Evolutionary conservation across 2,797 vertebrate species (phyloP).

Genomic region (Chrysolophus pictus): DNA sequence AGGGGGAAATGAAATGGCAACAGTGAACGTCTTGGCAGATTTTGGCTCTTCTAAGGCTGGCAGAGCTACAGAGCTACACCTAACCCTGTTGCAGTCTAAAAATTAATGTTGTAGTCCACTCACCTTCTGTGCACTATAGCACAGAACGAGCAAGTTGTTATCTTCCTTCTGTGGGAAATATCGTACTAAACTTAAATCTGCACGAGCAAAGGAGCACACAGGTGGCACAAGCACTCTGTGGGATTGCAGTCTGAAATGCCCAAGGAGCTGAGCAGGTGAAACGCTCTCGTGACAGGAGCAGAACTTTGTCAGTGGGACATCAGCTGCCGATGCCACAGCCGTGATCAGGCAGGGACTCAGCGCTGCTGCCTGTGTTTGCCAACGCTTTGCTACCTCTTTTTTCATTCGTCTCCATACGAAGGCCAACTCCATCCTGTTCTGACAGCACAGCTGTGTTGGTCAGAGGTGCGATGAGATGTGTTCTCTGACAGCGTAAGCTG

Average conservation of each 20-base stretch:
- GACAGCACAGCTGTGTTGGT: constrained; percentile 59
- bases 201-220: accelerated
- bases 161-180: not conserved
- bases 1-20: not conserved
- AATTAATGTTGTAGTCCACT: constrained; percentile 3
- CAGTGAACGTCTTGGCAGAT: constrained; percentile 28
- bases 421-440: constrained; percentile 10
- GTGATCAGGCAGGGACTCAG: not conserved
- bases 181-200: not conserved
- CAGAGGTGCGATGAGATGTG: constrained; percentile 52
- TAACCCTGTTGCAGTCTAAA: constrained; percentile 23
- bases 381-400: not conserved
- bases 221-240: accelerated
- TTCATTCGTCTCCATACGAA: not conserved
- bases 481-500: constrained; percentile 55
- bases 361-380: not conserved
- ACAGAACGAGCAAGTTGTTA: not conserved
- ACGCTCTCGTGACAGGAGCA: not conserved
- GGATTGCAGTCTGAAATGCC: not conserved
- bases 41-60: not conserved
- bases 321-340: not conserved
- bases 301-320: not conserved
- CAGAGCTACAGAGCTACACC: not conserved
- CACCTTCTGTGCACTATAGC: not conserved
- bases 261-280: not conserved